Evolutionary conservation across 2,888 invertebrate species (phyloP), one percentile per base, ranked within the genome.

Genomic region (Dasypogon diadema): DNA sequence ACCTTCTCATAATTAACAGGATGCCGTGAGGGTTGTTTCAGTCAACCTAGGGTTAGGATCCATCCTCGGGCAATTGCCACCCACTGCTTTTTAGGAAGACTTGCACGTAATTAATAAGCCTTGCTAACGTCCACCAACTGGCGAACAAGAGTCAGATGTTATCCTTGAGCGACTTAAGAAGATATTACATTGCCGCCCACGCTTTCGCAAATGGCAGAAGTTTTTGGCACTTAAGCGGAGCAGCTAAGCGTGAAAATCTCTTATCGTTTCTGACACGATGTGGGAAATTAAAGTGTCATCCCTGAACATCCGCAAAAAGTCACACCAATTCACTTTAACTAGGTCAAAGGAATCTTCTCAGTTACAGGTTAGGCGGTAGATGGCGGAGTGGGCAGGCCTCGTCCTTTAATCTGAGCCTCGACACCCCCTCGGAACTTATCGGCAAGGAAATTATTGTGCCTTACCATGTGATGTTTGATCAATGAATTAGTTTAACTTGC

Each of bases 401-500:
- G 12, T 48, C 12, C 48, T 16, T 14, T 8, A 48, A 16, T 16
- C 48, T 6, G 3, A 6, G 48, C 48, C 16, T 4, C 14, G 5
- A 5, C 18, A 5, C 51, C 16, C 51, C 18, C 18, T 3, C 21
- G 2, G 22, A 21, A n/a, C n/a, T n/a, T n/a, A n/a, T n/a, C n/a
- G n/a, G n/a, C n/a, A n/a, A 51, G 21, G 21, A 18, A 21, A 51
- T 51, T 48, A 48, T 48, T 51, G 16, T 21, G 6, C 21, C 51
- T 4, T 51, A 3, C 51, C 51, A 16, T 51, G 12, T 51, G 26
- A 56, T 46, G 65, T 65, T 65, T 65, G 65, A 65, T 65, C 65
- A 37, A 65, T 65, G 24, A 46, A 42, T 46, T 6, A 10, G 3
- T 24, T 22, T 22, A n/a, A 24, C 16, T n/a, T 24, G 22, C 2